Evolutionary conservation across 2,888 invertebrate genomes (phyloP), one percentile per base, ranked within the genome.

Genomic region (Troides helena): DNA sequence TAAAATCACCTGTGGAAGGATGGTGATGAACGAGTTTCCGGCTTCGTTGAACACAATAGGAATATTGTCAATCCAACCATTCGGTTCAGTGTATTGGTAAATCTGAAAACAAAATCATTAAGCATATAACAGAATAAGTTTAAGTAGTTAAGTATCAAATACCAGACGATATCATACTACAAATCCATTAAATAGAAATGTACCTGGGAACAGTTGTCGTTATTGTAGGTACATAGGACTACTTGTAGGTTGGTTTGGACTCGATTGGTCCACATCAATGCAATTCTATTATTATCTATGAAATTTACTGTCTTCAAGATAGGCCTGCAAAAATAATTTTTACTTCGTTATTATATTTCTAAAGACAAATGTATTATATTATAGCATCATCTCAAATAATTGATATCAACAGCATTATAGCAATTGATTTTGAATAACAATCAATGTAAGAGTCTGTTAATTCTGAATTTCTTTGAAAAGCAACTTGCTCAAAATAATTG

Each of bases 211-310:
- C 92, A 91, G 60, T 72, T 71, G 0, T 72, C 69, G 60, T 82
- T 78, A 25, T 85, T 83, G 50, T 93, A 90, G 25, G 93, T 88
- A 81, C 97, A 97, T 5, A 95, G 85, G 17, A 95, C 93, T 1
- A 92, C 85, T 43, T 78, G 77, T 21, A 92, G 76, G 69, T 93
- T 88, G 80, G 98, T 98, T 86, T 99, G 99, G 39, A 96, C 95
- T 67, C 99, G 93, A 87, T 98, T 97, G 88, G 98, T 95, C 98
- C 98, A 99, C 72, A 97, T 95, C 18, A 98, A 94, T 12, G 95
- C 94, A 18, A 98, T 90, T 18, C 94, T 89, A 53, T 93, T 88
- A 74, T 95, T 94, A 70, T 95, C 95, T 63, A 96, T 94, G 95
- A 98, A 98, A 62, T 94, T 89, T n/a, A 98, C 96, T 0, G 94